These are phyloP conservation scores for Platycheirus rosarum DNA, from an alignment of 2,888 invertebrate species.

Conservation along the genomic window DNA sequence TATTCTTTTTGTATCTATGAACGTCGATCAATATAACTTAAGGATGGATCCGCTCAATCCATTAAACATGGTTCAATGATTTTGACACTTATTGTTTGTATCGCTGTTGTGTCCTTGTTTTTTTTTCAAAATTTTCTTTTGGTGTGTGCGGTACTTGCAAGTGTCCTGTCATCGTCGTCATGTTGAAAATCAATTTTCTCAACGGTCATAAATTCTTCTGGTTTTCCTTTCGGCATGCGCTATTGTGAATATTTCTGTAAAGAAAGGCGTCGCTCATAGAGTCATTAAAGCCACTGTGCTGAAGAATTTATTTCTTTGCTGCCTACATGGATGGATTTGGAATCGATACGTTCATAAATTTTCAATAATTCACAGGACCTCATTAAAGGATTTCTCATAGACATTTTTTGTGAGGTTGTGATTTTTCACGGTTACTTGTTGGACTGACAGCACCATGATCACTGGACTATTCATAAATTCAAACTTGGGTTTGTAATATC, in stretches of 20 bases:
- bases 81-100: slow-evolving; percentile 77
- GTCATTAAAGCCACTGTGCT: slow-evolving; percentile 63
- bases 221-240: slow-evolving; percentile 55
- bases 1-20: slow-evolving; percentile 10
- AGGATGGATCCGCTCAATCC: slow-evolving; percentile 76
- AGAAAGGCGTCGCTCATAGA: slow-evolving; percentile 70
- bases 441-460: slow-evolving; percentile 49
- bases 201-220: slow-evolving; percentile 54
- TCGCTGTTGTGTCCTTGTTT: slow-evolving; percentile 31
- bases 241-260: slow-evolving; percentile 56
- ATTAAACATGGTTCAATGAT: slow-evolving; percentile 78
- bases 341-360: slow-evolving; percentile 54
- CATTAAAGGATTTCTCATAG: slow-evolving; percentile 62
- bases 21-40: slow-evolving; percentile 31
- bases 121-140: slow-evolving; percentile 42
- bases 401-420: slow-evolving; percentile 24
- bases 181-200: slow-evolving; percentile 72
- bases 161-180: slow-evolving; percentile 56
- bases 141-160: slow-evolving; percentile 69
- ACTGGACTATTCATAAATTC: slow-evolving; percentile 33
- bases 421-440: slow-evolving; percentile 71
- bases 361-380: slow-evolving; percentile 70
- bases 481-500: not conserved
- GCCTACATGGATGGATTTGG: slow-evolving; percentile 50
- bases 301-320: slow-evolving; percentile 40